phyloP scores from a whole-genome alignment of 2,888 invertebrate genomes.

The Xestia xanthographa region DNA sequence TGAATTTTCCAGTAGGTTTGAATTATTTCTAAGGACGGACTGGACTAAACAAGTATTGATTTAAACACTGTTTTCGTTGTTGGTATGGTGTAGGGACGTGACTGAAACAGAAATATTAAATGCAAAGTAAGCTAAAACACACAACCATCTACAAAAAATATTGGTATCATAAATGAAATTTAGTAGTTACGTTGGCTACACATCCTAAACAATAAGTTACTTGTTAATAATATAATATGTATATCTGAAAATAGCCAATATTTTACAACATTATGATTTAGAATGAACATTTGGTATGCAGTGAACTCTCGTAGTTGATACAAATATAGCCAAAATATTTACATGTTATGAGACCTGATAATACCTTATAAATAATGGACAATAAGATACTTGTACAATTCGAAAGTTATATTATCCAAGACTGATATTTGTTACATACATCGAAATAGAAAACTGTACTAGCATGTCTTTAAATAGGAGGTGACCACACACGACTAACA shows the following conservation, averaged over 20 bases:
- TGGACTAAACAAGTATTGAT: conserved; percentile 77
- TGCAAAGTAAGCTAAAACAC: conserved; percentile 80
- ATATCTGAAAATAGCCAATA: conserved; percentile 81
- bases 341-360: conserved; percentile 74
- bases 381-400: conserved; percentile 78
- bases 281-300: conserved; percentile 79
- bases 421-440: conserved; percentile 59
- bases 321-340: conserved; percentile 79
- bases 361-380: conserved; percentile 81
- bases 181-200: conserved; percentile 60
- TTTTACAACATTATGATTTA: conserved; percentile 74
- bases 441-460: conserved; percentile 60
- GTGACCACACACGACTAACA: conserved; percentile 36
- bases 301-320: conserved; percentile 73
- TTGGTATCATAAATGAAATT: conserved; percentile 69
- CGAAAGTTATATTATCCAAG: conserved; percentile 75
- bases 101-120: conserved; percentile 74
- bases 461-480: conserved; percentile 38
- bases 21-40: conserved; percentile 85
- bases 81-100: conserved; percentile 67
- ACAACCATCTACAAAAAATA: conserved; percentile 79
- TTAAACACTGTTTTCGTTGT: conserved; percentile 70
- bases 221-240: conserved; percentile 71
- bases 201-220: conserved; percentile 72
- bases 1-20: conserved; percentile 49